Evolutionary conservation across 2,797 vertebrate species (phyloP).

Genomic region (Cossypha niveicapilla): DNA sequence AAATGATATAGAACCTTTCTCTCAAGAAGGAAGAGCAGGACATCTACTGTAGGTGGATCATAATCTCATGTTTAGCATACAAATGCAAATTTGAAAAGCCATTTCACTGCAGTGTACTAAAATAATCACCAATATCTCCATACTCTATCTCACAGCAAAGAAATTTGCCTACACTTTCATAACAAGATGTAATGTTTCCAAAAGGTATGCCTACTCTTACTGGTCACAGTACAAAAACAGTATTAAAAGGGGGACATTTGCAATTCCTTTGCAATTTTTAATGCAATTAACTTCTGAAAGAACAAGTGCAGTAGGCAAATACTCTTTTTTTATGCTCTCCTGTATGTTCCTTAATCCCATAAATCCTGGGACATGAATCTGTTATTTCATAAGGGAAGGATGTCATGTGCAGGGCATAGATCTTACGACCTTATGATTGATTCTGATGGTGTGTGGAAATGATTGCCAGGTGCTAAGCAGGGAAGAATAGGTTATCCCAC

Average conservation of each 20-base stretch:
- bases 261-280: background rate
- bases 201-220: background rate
- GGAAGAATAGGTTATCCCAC: accelerated
- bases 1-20: background rate
- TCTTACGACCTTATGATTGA: background rate
- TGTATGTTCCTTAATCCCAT: background rate
- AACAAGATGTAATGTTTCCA: background rate
- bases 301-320: background rate
- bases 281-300: background rate
- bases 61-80: background rate
- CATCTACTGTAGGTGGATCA: background rate
- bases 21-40: background rate
- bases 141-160: background rate
- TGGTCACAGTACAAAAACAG: background rate
- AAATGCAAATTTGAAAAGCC: background rate
- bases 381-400: background rate
- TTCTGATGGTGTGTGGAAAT: background rate
- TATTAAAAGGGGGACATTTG: background rate
- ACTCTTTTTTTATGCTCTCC: background rate
- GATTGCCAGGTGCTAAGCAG: background rate
- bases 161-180: background rate
- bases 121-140: background rate
- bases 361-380: background rate
- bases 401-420: accelerated
- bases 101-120: background rate